These are phyloP conservation scores for Myoxocephalus aenaeus DNA, from an alignment of 2,797 vertebrate genomes.

Conservation along the genomic window DNA sequence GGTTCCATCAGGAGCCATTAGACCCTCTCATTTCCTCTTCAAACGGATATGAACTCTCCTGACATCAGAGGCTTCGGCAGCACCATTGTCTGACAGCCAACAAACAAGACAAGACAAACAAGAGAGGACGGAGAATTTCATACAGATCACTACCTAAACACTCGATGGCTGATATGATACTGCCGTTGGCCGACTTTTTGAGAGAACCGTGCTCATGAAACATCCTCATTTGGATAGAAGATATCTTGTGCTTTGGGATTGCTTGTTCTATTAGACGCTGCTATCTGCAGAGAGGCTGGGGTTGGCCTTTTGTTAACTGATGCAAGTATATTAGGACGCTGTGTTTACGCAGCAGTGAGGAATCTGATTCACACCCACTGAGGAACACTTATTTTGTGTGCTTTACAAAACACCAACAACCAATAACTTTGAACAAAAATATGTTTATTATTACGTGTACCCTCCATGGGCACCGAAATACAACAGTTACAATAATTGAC, in stretches of 20 bases:
- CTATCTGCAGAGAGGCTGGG: slow-evolving; percentile 34
- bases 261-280: slow-evolving; percentile 34
- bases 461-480: slow-evolving; percentile 64
- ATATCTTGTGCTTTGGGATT: slow-evolving; percentile 25
- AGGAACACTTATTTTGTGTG: not conserved
- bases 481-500: slow-evolving; percentile 61
- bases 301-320: slow-evolving; percentile 32
- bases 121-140: slow-evolving; percentile 48
- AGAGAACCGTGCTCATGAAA: slow-evolving; percentile 31
- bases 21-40: slow-evolving; percentile 75
- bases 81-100: slow-evolving; percentile 59
- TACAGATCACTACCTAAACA: slow-evolving; percentile 44
- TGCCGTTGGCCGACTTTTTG: slow-evolving; percentile 11
- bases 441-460: slow-evolving; percentile 76
- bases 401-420: slow-evolving; percentile 36
- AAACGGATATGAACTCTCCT: slow-evolving; percentile 76
- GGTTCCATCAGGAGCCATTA: slow-evolving; percentile 57
- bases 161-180: slow-evolving; percentile 55
- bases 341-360: not conserved
- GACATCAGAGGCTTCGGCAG: slow-evolving; percentile 39
- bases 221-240: slow-evolving; percentile 49
- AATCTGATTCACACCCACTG: slow-evolving; percentile 2
- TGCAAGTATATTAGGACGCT: slow-evolving; percentile 9
- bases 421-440: slow-evolving; percentile 75
- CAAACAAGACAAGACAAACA: slow-evolving; percentile 62